Conservation (phyloP, 2,797 vertebrate species). For the Champsocephalus gunnari region DNA sequence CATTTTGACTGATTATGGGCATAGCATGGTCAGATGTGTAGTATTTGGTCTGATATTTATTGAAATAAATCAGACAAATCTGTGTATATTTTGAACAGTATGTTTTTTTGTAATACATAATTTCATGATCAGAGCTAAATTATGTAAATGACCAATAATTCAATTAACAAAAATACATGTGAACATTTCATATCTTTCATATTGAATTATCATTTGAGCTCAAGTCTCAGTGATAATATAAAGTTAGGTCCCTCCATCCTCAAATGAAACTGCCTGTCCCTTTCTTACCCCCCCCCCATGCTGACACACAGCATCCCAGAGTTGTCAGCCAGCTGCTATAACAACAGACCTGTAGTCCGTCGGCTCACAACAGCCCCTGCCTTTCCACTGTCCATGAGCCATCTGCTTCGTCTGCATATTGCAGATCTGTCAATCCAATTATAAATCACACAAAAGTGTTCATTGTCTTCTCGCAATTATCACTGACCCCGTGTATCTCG, state of each 20-base stretch:
- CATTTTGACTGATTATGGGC: not conserved
- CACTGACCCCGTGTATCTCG: no score
- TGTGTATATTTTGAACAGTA: not conserved
- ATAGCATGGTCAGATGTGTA: not conserved
- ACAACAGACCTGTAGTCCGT: slow-evolving; percentile 55
- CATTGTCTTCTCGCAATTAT: not conserved
- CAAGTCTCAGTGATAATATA: not conserved
- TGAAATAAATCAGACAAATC: not conserved
- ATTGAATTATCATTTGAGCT: no score
- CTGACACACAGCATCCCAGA: slow-evolving; percentile 49
- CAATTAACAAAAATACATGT: not conserved
- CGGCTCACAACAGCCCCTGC: slow-evolving; percentile 24
- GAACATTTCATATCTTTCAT: not conserved
- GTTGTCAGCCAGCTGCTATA: slow-evolving; percentile 66
- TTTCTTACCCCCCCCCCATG: slow-evolving; percentile 36
- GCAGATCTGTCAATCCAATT: slow-evolving; percentile 77
- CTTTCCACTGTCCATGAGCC: slow-evolving; percentile 62
- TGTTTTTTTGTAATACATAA: not conserved
- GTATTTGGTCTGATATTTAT: not conserved
- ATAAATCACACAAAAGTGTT: slow-evolving; percentile 67
- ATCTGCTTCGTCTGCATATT: slow-evolving; percentile 76
- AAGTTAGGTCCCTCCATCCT: slow-evolving; percentile 3
- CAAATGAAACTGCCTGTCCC: not conserved
- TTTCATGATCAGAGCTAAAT: not conserved
- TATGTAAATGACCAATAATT: not conserved